These are phyloP conservation scores for Diachrysia chrysitis DNA, from an alignment of 2,888 invertebrate species.

Conservation along the genomic window DNA sequence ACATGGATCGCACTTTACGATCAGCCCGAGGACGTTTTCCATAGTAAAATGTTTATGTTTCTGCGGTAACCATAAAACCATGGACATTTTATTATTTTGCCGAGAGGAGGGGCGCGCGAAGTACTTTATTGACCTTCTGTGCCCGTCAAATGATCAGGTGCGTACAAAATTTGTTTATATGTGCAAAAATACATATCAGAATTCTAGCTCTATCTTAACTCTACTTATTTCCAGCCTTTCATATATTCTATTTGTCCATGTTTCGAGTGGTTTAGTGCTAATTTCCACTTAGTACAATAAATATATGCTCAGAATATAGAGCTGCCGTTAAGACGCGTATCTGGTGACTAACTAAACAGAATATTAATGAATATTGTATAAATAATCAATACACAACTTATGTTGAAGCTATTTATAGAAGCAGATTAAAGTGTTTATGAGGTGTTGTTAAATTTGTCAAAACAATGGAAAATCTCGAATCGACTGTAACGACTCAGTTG, in stretches of 20 bases:
- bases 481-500: not conserved
- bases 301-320: not conserved
- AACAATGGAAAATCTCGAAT: not conserved
- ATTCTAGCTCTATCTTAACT: no score
- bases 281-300: not conserved
- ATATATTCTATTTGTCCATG: no score
- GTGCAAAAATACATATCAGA: no score
- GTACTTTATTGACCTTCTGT: not conserved
- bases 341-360: slow-evolving; percentile 1
- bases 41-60: slow-evolving; percentile 43
- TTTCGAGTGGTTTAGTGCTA: not conserved
- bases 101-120: not conserved
- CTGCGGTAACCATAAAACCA: slow-evolving; percentile 24
- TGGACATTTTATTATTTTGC: slow-evolving; percentile 9
- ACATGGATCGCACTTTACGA: slow-evolving; percentile 34
- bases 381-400: slow-evolving; percentile 2
- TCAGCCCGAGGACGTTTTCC: slow-evolving; percentile 35
- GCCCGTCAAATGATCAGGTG: not conserved
- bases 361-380: slow-evolving; percentile 3
- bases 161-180: not conserved
- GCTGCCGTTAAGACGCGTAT: not conserved
- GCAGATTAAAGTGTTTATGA: not conserved
- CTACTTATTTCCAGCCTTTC: no score
- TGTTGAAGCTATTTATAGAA: slow-evolving; percentile 6
- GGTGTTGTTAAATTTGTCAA: not conserved